phyloP scores from a whole-genome alignment of 2,797 vertebrate genomes.

The Tachyglossus aculeatus region DNA sequence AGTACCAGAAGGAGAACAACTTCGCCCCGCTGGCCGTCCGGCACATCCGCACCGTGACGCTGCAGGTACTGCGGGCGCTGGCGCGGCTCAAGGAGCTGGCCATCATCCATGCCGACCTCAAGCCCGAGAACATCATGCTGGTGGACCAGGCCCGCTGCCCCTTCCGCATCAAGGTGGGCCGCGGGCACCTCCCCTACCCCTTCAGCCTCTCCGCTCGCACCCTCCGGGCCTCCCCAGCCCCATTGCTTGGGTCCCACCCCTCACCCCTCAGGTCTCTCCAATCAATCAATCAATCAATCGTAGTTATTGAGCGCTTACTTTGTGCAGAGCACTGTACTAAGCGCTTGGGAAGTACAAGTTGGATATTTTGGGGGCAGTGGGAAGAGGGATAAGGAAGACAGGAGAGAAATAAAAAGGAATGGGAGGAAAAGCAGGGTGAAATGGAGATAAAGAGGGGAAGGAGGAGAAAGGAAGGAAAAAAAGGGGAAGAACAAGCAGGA shows the following conservation, averaged over 20 bases:
- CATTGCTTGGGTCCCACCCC: neutral
- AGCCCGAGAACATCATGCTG: slow-evolving; percentile 80
- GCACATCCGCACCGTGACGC: slow-evolving; percentile 75
- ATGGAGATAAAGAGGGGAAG: no score
- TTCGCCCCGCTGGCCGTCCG: slow-evolving; percentile 67
- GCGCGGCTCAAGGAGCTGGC: slow-evolving; percentile 75
- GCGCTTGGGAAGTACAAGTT: no score
- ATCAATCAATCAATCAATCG: no score
- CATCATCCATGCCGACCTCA: slow-evolving; percentile 78
- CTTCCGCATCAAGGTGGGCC: slow-evolving; percentile 73
- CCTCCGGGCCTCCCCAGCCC: neutral
- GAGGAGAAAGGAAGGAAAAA: no score
- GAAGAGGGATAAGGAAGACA: no score
- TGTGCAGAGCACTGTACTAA: no score
- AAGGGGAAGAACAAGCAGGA: no score
- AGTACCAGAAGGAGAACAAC: slow-evolving; percentile 75
- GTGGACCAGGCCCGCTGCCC: slow-evolving; percentile 76
- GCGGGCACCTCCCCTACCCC: neutral
- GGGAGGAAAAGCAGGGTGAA: no score
- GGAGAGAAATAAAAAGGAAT: no score
- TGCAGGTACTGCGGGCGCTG: slow-evolving; percentile 72
- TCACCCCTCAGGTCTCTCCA: neutral
- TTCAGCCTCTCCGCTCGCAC: neutral
- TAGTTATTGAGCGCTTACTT: no score
- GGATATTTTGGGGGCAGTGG: no score